Conservation (phyloP, 2,797 vertebrate species). For the Hafferia zeledoni region DNA sequence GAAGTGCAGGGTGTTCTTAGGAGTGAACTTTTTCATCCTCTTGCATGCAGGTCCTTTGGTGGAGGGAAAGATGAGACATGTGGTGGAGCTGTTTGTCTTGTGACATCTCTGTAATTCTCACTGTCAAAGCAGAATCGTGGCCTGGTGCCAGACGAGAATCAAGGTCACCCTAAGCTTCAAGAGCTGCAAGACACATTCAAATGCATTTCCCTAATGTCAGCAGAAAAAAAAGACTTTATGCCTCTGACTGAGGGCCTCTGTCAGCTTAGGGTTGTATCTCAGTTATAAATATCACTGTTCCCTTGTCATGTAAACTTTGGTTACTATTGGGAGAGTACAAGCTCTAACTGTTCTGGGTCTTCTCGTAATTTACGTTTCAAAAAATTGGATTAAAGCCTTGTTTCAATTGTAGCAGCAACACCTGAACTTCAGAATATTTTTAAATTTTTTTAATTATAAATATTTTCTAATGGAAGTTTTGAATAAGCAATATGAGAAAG, state of each 20-base stretch:
- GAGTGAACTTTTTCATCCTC: not conserved
- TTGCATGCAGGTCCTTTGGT: not conserved
- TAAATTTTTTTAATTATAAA: not conserved
- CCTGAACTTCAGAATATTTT: not conserved
- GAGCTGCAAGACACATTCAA: not conserved
- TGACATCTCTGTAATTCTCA: not conserved
- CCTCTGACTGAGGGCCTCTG: not conserved
- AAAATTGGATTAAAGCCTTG: not conserved
- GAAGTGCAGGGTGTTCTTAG: not conserved
- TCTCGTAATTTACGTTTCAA: not conserved
- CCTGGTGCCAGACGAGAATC: not conserved
- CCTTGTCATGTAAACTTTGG: not conserved
- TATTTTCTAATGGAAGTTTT: not conserved
- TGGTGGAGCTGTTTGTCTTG: not conserved
- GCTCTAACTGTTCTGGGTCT: not conserved
- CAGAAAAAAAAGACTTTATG: not conserved
- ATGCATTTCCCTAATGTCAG: not conserved
- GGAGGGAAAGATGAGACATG: not conserved
- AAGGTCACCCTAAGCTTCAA: not conserved
- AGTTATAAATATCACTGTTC: not conserved
- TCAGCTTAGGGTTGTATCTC: not conserved
- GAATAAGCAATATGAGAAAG: not conserved
- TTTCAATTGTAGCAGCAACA: not conserved
- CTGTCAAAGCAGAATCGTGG: not conserved
- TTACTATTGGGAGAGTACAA: not conserved